These are phyloP conservation scores for Halcyon senegalensis DNA, from an alignment of 2,113 vertebrate species.

Conservation along the genomic window DNA sequence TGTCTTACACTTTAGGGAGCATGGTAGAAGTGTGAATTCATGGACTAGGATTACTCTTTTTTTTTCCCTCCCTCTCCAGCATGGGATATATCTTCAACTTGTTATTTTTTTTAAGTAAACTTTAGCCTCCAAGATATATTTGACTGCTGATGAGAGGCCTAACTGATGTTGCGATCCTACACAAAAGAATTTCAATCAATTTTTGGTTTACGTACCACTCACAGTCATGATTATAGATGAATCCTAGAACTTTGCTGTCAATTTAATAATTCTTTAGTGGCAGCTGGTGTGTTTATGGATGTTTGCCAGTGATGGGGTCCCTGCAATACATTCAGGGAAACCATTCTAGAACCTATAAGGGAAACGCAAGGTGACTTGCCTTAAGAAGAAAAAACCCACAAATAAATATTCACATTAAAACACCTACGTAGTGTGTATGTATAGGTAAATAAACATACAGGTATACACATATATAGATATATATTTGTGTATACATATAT, in stretches of 20 bases:
- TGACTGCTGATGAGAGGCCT: fast-evolving
- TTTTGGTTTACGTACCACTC: background rate
- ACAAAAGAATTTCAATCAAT: background rate
- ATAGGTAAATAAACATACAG: background rate
- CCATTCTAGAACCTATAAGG: background rate
- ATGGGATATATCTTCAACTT: background rate
- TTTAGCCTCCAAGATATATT: background rate
- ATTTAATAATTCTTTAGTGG: background rate
- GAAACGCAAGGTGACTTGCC: background rate
- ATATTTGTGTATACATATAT: background rate
- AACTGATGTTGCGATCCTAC: background rate
- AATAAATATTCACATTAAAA: background rate
- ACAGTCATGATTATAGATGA: background rate
- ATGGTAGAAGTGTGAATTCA: background rate
- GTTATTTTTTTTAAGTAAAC: background rate
- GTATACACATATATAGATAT: background rate
- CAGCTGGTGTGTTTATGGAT: background rate
- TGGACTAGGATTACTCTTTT: background rate
- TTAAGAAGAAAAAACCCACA: background rate
- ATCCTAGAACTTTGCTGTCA: background rate
- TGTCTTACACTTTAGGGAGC: background rate
- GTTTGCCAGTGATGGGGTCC: background rate
- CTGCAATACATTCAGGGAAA: background rate
- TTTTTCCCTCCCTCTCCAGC: fast-evolving
- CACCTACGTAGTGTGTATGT: background rate